Evolutionary conservation across 1,140 invertebrate species (phyloP).

Genomic region (Drosophila arawakana): DNA sequence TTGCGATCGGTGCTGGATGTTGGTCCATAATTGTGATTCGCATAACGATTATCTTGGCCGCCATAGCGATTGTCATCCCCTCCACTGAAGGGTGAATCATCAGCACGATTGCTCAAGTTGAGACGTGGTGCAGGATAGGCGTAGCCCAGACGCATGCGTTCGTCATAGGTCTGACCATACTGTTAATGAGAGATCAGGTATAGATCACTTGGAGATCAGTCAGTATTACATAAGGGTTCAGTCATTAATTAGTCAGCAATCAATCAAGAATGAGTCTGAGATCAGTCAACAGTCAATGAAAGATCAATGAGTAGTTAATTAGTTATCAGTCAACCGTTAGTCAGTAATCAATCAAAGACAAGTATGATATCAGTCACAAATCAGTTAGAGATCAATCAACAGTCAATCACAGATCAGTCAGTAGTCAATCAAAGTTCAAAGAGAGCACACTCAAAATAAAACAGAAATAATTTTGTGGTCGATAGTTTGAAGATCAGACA

Average conservation of each 20-base stretch:
- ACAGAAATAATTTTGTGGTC: no score
- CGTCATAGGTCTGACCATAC: constrained; percentile 79
- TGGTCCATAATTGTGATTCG: constrained; percentile 70
- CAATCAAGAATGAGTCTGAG: not conserved
- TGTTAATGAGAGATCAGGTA: constrained; percentile 35
- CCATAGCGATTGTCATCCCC: constrained; percentile 35
- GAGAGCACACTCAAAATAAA: no score
- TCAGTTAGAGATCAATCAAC: no score
- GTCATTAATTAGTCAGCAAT: not conserved
- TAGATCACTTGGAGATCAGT: no score
- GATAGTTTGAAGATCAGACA: no score
- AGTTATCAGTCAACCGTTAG: not conserved
- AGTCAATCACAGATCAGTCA: no score
- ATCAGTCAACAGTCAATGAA: no score
- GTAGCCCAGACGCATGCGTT: constrained; percentile 76
- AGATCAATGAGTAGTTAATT: not conserved
- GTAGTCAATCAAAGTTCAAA: no score
- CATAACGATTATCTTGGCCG: constrained; percentile 50
- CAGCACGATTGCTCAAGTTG: constrained; percentile 56
- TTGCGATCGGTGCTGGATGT: constrained; percentile 60
- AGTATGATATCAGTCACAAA: no score
- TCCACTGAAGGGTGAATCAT: constrained; percentile 75
- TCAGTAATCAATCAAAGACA: not conserved
- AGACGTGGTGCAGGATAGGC: constrained; percentile 57
- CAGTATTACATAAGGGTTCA: not conserved